Evolutionary conservation across 2,113 vertebrate species (phyloP).

Genomic region (Tretioscincus oriximinensis): DNA sequence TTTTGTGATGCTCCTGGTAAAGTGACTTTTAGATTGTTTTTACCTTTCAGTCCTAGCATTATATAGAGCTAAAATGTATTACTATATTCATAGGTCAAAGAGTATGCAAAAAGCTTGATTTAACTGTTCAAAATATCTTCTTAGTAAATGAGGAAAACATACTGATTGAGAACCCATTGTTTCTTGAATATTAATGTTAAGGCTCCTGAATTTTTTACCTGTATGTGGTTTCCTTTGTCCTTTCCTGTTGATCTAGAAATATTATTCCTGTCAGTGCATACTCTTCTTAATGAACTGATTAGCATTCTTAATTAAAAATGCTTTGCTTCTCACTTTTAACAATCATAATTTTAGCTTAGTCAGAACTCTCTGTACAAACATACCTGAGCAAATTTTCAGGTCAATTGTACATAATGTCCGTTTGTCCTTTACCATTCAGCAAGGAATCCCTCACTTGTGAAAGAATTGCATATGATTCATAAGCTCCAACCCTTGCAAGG

Average conservation of each 20-base stretch:
- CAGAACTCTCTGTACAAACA: not conserved
- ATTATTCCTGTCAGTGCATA: not conserved
- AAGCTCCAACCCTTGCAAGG: not conserved
- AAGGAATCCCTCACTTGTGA: not conserved
- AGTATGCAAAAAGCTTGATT: conserved; percentile 3
- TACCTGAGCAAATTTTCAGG: not conserved
- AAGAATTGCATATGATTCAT: not conserved
- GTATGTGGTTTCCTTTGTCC: not conserved
- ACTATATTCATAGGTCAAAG: conserved; percentile 24
- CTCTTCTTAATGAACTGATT: not conserved
- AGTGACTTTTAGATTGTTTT: conserved; percentile 33
- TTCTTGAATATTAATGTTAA: not conserved
- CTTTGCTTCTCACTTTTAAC: conserved; percentile 3
- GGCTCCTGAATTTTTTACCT: not conserved
- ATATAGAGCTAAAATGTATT: not conserved
- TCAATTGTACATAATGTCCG: not conserved
- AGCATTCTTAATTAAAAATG: not conserved
- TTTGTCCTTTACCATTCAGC: not conserved
- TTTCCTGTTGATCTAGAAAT: not conserved
- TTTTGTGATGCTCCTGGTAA: conserved; percentile 35
- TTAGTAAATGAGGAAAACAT: conserved; percentile 21
- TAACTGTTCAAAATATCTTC: conserved; percentile 25
- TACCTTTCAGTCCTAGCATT: conserved; percentile 7
- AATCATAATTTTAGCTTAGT: not conserved
- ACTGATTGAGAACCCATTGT: not conserved